Conservation (phyloP, 1,140 invertebrate genomes). For the Pygmarrhopalites habei region DNA sequence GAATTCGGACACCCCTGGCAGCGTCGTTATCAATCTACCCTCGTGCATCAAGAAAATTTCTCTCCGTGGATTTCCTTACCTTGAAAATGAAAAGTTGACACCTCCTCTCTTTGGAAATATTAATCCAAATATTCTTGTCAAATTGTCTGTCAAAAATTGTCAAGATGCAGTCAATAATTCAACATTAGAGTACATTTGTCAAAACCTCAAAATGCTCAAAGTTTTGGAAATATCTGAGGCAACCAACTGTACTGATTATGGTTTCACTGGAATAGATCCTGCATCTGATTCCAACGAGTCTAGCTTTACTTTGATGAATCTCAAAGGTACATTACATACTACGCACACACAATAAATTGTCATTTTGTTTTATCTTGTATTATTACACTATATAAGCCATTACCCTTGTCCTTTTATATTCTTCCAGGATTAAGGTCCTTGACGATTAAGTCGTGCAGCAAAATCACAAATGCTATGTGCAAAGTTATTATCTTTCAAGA, state of each 20-base stretch:
- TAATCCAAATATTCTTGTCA: neutral
- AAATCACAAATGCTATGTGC: neutral
- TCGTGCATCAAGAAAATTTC: neutral
- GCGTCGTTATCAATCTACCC: neutral
- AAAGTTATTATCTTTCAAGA: conserved; percentile 1
- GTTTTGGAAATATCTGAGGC: neutral
- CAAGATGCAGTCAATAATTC: neutral
- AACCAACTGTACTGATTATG: neutral
- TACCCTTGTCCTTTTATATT: neutral
- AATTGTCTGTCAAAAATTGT: neutral
- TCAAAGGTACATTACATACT: too few relatives aligned
- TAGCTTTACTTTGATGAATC: too few relatives aligned
- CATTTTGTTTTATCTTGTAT: too few relatives aligned
- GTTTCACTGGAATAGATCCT: neutral
- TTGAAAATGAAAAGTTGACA: neutral
- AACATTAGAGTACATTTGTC: neutral
- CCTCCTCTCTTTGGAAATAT: neutral
- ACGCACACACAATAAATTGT: too few relatives aligned
- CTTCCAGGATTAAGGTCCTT: neutral
- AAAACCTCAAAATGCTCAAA: neutral
- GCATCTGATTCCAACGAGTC: too few relatives aligned
- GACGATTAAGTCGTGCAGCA: neutral
- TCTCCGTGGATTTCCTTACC: neutral
- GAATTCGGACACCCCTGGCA: neutral
- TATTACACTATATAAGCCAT: too few relatives aligned